Evolutionary conservation across 2,113 vertebrate species (phyloP), one percentile per base, ranked within the genome.

Genomic region (Chunga burmeisteri): DNA sequence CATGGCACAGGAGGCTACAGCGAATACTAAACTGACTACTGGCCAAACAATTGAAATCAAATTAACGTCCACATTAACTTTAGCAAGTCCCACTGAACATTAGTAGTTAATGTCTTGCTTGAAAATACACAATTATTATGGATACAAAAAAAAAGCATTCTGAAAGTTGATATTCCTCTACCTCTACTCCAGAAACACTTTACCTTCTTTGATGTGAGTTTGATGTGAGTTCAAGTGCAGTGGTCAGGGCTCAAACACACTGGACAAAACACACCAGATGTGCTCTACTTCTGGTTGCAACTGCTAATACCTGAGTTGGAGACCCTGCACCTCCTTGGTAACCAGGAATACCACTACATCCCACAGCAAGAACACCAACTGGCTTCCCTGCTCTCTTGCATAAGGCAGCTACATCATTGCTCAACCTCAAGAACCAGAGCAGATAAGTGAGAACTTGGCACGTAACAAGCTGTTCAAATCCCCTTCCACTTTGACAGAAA

Each of bases 191-290:
- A 2, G 67, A 67, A 82, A 49, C 22, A 46, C 32, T 58, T 66
- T 12, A 42, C 22, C 34, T 53, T 19, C 66, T 82, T 65, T 5
- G 19, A 53, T 9, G 20, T 0, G 0, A 79, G 19, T 42, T 71
- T 3, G 12, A 40, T 0, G 0, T 0, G 0, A 81, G 62, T 53
- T 61, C 22, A 32, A 81, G 40, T 0, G 0, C 5, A 32, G 56
- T 0, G 0, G 40, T 16, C 22, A 22, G 52, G 42, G 74, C n/a
- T 78, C 55, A 84, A 70, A 38, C 19, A 46, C 40, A 16, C 10
- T 0, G 5, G 42, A 73, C 40, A 29, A 13, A 44, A 49, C 4
- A 9, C 25, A 11, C 11, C 27, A 42, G 46, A 40, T 9, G 11
- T 3, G 12, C 44, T 36, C 84, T 72, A 79, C 38, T 73, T 8